Base-by-base conservation (phyloP, 2,113 vertebrate species). In the Ochotona princeps region DNA sequence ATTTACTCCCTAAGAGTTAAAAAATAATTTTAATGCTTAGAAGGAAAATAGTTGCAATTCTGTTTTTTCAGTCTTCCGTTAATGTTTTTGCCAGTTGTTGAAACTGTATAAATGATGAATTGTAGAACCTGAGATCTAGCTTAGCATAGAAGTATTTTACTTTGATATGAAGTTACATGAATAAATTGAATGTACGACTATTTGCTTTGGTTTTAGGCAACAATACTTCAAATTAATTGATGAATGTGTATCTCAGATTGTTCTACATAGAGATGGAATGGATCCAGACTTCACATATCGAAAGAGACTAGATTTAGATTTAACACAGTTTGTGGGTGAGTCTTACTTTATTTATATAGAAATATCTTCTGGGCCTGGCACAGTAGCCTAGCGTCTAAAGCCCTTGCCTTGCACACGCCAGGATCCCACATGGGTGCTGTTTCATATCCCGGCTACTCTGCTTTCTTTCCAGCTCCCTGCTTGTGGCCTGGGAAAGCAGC, bases 201-300 rank as follows among this genome's bases (percentile, higher is more conserved):
- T 47, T 96, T n/a, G 97, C 60, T 91, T 90, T 83, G 17, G 76
- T 76, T 96, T 94, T 96, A 99, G 99, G 97, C 98, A 99, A 51
- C 99, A 99, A 89, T 99, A 99, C 97, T 99, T 99, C 98, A 99
- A 99, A 97, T 98, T 99, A 98, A 99, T 99, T 94, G 99, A 99
- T 74, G 99, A 99, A 78, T 99, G 99, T 88, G 97, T 99, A 38
- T 99, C 99, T 92, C 99, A 99, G 97, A 99, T 99, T 94, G 99
- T 99, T 60, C 97, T 99, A 72, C 99, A 99, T 96, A 99, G 98
- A 96, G 99, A 97, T 95, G 99, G 99, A 94, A 98, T 98, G 47
- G 99, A 99, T 92, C 99, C 99, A 54, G 99, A 99, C 97, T 99
- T 99, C 96, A 98, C 98, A 0, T 99, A 99, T 95, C 98, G 99